Conservation (phyloP, 2,113 vertebrate species). For the Heterotilapia buettikoferi region DNA sequence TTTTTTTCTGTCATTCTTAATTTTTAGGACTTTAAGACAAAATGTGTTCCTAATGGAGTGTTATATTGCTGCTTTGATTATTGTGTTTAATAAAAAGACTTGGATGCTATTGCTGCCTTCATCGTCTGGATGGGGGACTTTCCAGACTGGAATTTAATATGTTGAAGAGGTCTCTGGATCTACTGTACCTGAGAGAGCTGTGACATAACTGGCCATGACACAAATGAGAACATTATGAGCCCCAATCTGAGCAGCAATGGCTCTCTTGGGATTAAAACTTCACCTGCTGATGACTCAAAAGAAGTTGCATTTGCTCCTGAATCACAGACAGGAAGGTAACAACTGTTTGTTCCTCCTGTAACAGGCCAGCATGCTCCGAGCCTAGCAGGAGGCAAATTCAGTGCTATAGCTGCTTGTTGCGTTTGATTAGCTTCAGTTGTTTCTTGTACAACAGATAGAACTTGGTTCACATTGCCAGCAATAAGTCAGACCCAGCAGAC, state of each 20-base stretch:
- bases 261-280: not conserved
- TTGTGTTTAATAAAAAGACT: not conserved
- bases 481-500: not conserved
- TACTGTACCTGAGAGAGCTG: not conserved
- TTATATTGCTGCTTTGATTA: not conserved
- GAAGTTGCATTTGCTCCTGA: not conserved
- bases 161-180: not conserved
- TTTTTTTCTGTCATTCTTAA: not conserved
- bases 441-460: not conserved
- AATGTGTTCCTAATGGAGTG: not conserved
- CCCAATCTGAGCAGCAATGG: not conserved
- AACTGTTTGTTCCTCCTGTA: not conserved
- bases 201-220: not conserved
- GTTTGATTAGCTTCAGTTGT: not conserved
- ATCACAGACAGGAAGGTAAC: not conserved
- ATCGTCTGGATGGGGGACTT: accelerated
- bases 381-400: not conserved
- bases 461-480: not conserved
- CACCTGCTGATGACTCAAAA: not conserved
- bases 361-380: accelerated
- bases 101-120: not conserved
- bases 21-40: not conserved
- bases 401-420: not conserved
- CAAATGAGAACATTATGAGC: not conserved
- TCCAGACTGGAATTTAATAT: not conserved